These are phyloP conservation scores for Amphipoea oculea DNA, from an alignment of 2,888 invertebrate species.

Conservation along the genomic window DNA sequence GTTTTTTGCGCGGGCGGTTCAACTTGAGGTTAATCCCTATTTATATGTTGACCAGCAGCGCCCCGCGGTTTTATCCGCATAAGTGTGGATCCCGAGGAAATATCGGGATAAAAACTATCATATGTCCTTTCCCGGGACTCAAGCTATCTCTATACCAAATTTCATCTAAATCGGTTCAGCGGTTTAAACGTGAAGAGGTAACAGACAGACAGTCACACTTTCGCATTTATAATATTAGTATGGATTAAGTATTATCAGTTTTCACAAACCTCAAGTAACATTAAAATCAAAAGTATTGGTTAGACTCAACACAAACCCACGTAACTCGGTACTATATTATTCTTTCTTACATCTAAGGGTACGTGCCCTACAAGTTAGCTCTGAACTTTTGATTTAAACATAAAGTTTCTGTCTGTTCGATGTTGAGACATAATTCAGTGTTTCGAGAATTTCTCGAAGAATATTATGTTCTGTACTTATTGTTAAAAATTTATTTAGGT, in stretches of 20 bases:
- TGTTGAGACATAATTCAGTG: conserved; percentile 72
- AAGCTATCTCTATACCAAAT: too few relatives aligned
- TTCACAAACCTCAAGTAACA: conserved; percentile 12
- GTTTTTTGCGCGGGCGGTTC: background rate
- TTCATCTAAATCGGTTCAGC: too few relatives aligned
- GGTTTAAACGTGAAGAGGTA: too few relatives aligned
- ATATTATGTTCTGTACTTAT: conserved; percentile 34
- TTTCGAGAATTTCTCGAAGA: conserved; percentile 45
- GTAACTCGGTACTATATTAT: conserved; percentile 63
- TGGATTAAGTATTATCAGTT: background rate
- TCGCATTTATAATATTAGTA: too few relatives aligned
- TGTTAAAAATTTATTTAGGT: conserved; percentile 25
- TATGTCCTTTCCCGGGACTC: too few relatives aligned
- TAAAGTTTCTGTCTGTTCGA: conserved; percentile 78
- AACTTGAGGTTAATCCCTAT: background rate
- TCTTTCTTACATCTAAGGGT: conserved; percentile 71
- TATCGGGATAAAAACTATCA: too few relatives aligned
- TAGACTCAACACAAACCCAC: conserved; percentile 10
- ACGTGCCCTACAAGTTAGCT: conserved; percentile 72
- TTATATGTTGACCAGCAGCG: background rate
- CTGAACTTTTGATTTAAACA: conserved; percentile 81
- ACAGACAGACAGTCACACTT: too few relatives aligned
- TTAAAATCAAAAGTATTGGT: conserved; percentile 22
- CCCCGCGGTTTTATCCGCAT: too few relatives aligned
- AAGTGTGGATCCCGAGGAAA: too few relatives aligned